Conservation (phyloP, 2,888 invertebrate species). For the Plagodis dolabraria region DNA sequence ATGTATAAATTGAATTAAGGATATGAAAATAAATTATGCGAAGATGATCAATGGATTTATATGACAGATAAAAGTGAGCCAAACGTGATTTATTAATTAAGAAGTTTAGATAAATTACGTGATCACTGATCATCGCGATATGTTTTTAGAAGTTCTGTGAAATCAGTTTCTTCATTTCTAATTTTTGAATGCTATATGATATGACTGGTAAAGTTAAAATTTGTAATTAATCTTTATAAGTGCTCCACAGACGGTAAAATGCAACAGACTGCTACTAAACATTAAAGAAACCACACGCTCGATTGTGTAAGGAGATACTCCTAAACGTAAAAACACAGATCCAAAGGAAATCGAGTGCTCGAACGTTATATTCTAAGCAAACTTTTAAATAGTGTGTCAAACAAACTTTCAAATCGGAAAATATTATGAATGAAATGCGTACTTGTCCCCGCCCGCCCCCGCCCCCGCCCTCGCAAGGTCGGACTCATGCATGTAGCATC, state of each 20-base stretch:
- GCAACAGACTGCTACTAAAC: no score
- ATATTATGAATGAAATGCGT: slow-evolving; percentile 16
- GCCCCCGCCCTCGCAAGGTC: slow-evolving; percentile 22
- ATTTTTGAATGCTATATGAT: no score
- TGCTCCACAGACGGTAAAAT: no score
- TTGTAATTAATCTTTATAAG: no score
- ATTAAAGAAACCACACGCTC: no score
- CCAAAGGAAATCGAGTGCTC: no score
- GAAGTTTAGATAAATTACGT: slow-evolving; percentile 9
- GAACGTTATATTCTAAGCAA: no score
- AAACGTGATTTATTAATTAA: slow-evolving; percentile 18
- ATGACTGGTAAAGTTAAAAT: no score
- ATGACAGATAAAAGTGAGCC: slow-evolving; percentile 17
- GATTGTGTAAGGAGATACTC: no score
- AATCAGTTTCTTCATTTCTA: no score
- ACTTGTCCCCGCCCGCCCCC: neutral
- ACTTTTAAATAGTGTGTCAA: slow-evolving; percentile 10
- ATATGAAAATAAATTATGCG: slow-evolving; percentile 19
- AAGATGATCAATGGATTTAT: slow-evolving; percentile 8
- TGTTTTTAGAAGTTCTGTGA: no score
- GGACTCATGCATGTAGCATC: slow-evolving; percentile 12
- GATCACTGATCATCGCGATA: neutral
- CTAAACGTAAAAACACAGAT: no score
- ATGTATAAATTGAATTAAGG: slow-evolving; percentile 20
- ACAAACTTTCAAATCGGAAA: slow-evolving; percentile 21